These are phyloP conservation scores for Notoglanidium macrostoma DNA, from an alignment of 2,797 vertebrate species.

Conservation along the genomic window DNA sequence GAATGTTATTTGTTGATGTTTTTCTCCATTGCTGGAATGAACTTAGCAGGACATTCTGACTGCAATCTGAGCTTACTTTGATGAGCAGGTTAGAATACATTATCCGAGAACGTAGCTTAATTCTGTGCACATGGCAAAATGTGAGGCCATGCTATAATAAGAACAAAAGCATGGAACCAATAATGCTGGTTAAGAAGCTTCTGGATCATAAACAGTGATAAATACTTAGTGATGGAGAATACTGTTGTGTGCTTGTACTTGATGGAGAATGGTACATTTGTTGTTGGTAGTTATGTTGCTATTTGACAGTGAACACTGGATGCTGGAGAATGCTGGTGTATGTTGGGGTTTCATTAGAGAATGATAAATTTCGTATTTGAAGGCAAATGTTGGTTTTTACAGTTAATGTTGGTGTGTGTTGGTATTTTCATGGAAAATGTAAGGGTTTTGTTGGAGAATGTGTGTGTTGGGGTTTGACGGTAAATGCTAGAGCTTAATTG, in stretches of 20 bases:
- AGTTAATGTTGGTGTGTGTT: neutral
- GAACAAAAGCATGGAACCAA: neutral
- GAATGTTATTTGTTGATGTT: neutral
- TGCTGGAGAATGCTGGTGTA: neutral
- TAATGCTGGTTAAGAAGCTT: neutral
- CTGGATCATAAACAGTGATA: neutral
- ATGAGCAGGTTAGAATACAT: neutral
- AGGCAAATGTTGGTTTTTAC: neutral
- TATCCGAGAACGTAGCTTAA: neutral
- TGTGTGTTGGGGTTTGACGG: neutral
- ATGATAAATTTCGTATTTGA: neutral
- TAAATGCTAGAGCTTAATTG: neutral
- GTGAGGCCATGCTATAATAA: neutral
- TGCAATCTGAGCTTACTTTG: neutral
- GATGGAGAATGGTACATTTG: neutral
- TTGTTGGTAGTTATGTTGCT: neutral
- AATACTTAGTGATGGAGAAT: neutral
- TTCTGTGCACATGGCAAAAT: neutral
- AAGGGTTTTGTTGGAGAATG: neutral
- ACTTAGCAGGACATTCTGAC: neutral
- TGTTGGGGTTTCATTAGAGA: neutral
- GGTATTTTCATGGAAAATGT: neutral
- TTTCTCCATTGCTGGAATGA: neutral
- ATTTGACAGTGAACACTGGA: neutral
- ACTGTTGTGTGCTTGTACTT: neutral